Percentiles rank a stretch among this genome's conserved stretches.
These are phyloP conservation scores for Peromyscus leucopus DNA, from an alignment of 2,113 vertebrate species.

Conservation along the genomic window DNA sequence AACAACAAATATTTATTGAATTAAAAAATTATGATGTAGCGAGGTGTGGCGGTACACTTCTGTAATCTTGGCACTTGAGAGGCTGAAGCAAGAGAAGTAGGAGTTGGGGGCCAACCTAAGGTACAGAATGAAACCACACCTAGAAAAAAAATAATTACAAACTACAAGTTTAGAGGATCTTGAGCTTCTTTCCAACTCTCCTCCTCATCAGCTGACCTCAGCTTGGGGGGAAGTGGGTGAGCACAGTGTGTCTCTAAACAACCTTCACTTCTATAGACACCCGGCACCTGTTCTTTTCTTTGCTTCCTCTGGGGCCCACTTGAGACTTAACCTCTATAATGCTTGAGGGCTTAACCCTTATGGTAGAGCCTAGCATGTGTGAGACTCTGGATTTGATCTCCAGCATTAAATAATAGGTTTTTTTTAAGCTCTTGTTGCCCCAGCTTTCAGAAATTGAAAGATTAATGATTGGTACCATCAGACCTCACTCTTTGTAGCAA, in stretches of 20 bases:
- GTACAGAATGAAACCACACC: not conserved
- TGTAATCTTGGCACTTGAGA: not conserved
- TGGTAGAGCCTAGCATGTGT: not conserved
- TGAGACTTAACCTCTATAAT: not conserved
- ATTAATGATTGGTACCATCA: not conserved
- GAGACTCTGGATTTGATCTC: not conserved
- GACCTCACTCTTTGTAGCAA: not conserved
- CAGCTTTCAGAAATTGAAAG: conserved; percentile 31
- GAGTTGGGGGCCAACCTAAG: not conserved
- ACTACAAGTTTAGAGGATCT: not conserved
- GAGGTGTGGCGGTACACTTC: too few relatives aligned
- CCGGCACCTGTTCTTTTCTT: not conserved
- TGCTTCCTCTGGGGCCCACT: not conserved
- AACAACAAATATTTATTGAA: not conserved
- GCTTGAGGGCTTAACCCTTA: not conserved
- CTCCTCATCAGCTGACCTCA: not conserved
- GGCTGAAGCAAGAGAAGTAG: not conserved
- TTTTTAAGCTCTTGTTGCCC: not conserved
- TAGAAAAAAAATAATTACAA: not conserved
- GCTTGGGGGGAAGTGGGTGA: rapidly evolving
- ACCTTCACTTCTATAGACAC: not conserved
- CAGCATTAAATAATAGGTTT: not conserved
- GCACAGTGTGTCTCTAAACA: not conserved
- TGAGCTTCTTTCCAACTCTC: not conserved
- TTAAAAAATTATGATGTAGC: not conserved